Evolutionary conservation across 35 echinoderm and acorn worm species (phyloP), one percentile per base, ranked within the genome.

Genomic region (Chiridota heheva): DNA sequence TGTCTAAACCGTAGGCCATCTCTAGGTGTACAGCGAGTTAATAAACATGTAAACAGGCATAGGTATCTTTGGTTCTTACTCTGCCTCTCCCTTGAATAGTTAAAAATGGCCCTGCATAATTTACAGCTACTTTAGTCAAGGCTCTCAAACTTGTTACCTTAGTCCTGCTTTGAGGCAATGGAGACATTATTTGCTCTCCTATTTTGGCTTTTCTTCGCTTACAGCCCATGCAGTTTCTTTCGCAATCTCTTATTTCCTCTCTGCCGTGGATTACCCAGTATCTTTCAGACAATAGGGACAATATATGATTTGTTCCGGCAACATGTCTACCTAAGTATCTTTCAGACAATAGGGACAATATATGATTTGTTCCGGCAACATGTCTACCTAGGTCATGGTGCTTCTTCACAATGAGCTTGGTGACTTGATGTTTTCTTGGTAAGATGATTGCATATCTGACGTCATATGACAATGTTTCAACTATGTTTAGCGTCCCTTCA

Each of bases 21-120:
- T 88, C 74, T 34, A 88, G 39, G 46, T 88, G 85, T 42, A 88
- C 49, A 2, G 25, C 85, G 25, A 18, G 20, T 70, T 38, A 32
- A 32, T 2, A 88, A 15, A 31, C 85, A 88, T 5, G 86, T 88
- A 48, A 88, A 81, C 42, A 88, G 13, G 28, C 42, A 55, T 2
- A 74, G 74, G 39, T 81, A 88, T 45, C 86, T 28, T 81, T 88
- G 3, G 17, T 46, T 32, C 43, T 24, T 27, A 15, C 55, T 17
- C 65, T 55, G 1, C 81, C 82, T 42, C 47, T 1, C 35, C 63
- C 63, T 38, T 67, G 63, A 3, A 4, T 38, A 33, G 63, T 67
- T 4, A 67, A 18, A 31, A 67, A 67, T 24, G 63, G 63, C 3
- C 63, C 63, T 5, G 63, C 63, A 28, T 67, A 67, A 67, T 67